These are phyloP conservation scores for Pollenia labialis DNA, from an alignment of 2,888 invertebrate species.

Conservation along the genomic window DNA sequence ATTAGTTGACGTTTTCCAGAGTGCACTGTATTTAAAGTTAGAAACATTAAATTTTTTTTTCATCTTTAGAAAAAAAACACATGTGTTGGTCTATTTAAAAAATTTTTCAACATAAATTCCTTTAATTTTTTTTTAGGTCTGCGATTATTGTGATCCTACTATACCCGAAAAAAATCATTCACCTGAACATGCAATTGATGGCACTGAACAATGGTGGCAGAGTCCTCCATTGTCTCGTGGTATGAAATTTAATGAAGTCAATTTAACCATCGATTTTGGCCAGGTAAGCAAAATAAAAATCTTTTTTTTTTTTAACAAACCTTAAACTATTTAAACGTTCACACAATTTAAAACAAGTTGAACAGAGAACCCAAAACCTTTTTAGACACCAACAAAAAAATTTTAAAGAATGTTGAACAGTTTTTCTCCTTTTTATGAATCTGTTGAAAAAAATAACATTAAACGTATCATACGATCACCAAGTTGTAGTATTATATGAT, in stretches of 20 bases:
- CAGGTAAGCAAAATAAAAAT: constrained; percentile 88
- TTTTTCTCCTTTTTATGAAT: constrained; percentile 51
- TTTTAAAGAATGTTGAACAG: constrained; percentile 50
- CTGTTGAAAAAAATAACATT: constrained; percentile 31
- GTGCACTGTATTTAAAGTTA: constrained; percentile 28
- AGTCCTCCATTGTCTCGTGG: constrained; percentile 98
- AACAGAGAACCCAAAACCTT: constrained; percentile 66
- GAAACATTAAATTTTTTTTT: constrained; percentile 26
- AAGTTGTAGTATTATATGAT: constrained; percentile 37
- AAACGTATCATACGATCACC: constrained; percentile 49
- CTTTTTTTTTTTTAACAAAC: not conserved
- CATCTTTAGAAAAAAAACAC: constrained; percentile 26
- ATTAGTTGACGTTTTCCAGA: too few relatives aligned
- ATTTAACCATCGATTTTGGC: constrained; percentile 97
- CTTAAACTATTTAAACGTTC: constrained; percentile 44
- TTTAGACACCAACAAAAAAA: constrained; percentile 56
- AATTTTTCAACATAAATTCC: constrained; percentile 44
- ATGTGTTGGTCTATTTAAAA: constrained; percentile 37
- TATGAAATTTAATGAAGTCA: constrained; percentile 98
- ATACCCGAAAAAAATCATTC: constrained; percentile 92
- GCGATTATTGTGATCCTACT: constrained; percentile 94
- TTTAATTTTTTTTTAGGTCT: constrained; percentile 87
- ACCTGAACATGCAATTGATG: constrained; percentile 96
- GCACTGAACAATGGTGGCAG: constrained; percentile 99
- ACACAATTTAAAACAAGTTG: constrained; percentile 29